A percentile compares a stretch with the other conserved stretches of the same genome.
Evolutionary conservation across 1,140 invertebrate species (phyloP).

Genomic region (Caenorhabditis elegans): DNA sequence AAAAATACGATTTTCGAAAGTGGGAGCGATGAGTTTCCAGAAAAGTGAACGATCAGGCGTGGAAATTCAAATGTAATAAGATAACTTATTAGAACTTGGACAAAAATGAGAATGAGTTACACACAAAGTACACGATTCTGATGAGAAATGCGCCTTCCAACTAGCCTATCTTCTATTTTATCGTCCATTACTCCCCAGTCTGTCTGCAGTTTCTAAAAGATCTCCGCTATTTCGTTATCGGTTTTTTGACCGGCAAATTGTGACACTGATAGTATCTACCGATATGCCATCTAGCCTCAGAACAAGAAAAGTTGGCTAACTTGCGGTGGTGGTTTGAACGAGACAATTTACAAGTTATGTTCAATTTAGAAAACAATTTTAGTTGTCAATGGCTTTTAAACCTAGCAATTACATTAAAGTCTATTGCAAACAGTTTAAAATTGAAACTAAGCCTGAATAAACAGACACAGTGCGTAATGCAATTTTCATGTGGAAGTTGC

Average conservation of each 20-base stretch:
- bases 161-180: conserved; percentile 13
- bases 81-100: too few species aligned
- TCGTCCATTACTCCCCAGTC: neutral
- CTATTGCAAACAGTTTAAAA: neutral
- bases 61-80: too few species aligned
- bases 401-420: neutral
- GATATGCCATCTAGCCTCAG: neutral
- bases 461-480: neutral
- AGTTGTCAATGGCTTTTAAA: too few species aligned
- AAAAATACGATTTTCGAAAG: too few species aligned
- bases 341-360: neutral
- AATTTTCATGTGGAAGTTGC: neutral
- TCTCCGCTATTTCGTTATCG: conserved; percentile 20
- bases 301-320: neutral
- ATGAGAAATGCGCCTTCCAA: neutral
- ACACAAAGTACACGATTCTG: neutral
- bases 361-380: too few species aligned
- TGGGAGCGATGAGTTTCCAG: too few species aligned
- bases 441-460: conserved; percentile 21
- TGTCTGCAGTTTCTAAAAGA: neutral
- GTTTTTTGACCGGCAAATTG: neutral
- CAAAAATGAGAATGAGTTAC: neutral
- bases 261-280: neutral
- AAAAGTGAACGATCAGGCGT: too few species aligned
- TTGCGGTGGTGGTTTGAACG: neutral